phyloP scores from a whole-genome alignment of 1,140 invertebrate genomes.

The Oscheius sp. region DNA sequence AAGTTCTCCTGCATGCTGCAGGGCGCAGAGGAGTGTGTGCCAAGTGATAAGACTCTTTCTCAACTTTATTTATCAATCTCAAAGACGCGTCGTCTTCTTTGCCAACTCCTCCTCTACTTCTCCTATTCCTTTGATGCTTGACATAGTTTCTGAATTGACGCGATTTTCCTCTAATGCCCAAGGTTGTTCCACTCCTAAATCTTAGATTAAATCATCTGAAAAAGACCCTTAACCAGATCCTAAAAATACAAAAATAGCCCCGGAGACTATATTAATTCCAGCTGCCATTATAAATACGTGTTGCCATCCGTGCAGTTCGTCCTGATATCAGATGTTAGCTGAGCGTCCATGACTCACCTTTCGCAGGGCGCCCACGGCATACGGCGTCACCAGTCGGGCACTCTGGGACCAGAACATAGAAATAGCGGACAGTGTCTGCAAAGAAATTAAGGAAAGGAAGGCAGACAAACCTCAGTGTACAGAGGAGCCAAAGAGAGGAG shows the following conservation, averaged over 20 bases:
- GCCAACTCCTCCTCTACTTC: too few relatives aligned
- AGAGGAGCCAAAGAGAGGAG: neutral
- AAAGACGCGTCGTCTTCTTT: too few relatives aligned
- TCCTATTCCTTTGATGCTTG: too few relatives aligned
- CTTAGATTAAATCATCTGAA: neutral
- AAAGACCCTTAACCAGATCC: neutral
- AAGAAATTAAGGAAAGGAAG: too few relatives aligned
- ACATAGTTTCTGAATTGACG: too few relatives aligned
- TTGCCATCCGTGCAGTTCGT: neutral
- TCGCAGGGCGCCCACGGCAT: neutral
- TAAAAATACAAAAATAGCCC: neutral
- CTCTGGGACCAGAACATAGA: neutral
- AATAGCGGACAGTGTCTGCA: neutral
- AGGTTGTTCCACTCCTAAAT: neutral
- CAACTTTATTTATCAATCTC: too few relatives aligned
- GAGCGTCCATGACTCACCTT: too few relatives aligned
- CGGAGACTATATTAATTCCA: neutral
- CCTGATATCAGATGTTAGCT: too few relatives aligned
- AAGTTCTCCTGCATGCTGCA: too few relatives aligned
- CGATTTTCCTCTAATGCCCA: too few relatives aligned
- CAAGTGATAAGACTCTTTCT: too few relatives aligned
- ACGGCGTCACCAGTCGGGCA: neutral
- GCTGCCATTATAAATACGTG: slow-evolving; percentile 1
- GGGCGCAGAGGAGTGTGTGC: too few relatives aligned
- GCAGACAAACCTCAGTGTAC: neutral